These are phyloP conservation scores for Apolygus lucorum DNA, from an alignment of 1,140 invertebrate species.

Conservation along the genomic window DNA sequence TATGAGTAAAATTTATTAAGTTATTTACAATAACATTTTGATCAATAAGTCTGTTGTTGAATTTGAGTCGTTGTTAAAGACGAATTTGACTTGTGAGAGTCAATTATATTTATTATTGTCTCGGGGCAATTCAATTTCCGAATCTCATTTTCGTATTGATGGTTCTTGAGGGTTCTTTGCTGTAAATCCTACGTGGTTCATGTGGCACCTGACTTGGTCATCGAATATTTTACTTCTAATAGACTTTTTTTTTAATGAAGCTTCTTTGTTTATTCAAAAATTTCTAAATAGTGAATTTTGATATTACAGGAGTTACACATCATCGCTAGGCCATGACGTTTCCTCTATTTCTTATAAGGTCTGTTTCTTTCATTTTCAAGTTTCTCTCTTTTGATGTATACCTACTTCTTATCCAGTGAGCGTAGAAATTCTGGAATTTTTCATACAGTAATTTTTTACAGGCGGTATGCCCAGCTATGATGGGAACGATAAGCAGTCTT, in stretches of 20 bases:
- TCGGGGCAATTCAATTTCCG: not conserved
- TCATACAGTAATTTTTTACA: not conserved
- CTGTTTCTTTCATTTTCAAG: not conserved
- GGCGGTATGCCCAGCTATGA: slow-evolving; percentile 30
- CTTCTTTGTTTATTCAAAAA: too few species aligned
- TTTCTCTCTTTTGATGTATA: too few species aligned
- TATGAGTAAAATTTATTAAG: too few species aligned
- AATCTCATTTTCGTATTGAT: not conserved
- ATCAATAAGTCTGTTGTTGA: too few species aligned
- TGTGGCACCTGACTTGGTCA: not conserved
- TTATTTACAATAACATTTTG: too few species aligned
- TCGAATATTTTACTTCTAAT: not conserved
- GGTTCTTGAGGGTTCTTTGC: not conserved
- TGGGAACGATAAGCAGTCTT: not conserved
- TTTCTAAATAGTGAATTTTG: slow-evolving; percentile 1
- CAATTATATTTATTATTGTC: not conserved
- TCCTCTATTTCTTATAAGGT: slow-evolving; percentile 1
- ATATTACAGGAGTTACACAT: slow-evolving; percentile 13
- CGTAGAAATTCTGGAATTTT: not conserved
- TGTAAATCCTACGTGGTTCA: not conserved
- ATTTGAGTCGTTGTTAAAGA: too few species aligned
- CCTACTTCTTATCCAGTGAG: not conserved
- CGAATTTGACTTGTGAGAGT: too few species aligned
- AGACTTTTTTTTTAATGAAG: not conserved
- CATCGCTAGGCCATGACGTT: not conserved